Evolutionary conservation across 2,113 vertebrate genomes (phyloP).

Genomic region (Scartelaos histophorus): DNA sequence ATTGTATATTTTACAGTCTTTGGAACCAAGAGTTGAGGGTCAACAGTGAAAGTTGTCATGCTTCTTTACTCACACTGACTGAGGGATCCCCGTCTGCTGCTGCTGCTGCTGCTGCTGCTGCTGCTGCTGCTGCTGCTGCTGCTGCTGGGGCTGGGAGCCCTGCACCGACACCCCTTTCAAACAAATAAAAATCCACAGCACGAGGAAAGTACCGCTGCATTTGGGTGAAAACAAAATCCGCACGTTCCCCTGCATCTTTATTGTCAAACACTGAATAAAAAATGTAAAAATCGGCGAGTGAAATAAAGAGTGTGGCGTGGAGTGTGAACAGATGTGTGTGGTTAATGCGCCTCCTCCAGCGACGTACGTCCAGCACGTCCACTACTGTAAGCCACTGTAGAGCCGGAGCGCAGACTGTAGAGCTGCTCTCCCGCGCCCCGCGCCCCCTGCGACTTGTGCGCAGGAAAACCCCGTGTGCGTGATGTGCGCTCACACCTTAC

Average conservation of each 20-base stretch:
- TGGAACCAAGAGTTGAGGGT: not conserved
- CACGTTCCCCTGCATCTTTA: conserved; percentile 75
- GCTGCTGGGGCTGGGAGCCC: conserved; percentile 76
- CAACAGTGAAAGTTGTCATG: conserved; percentile 37
- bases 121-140: conserved; percentile 69
- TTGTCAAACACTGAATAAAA: conserved; percentile 6
- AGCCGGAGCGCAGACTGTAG: not conserved
- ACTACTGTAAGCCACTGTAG: conserved; percentile 37
- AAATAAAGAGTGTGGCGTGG: conserved; percentile 9
- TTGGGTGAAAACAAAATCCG: conserved; percentile 59
- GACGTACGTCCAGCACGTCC: conserved; percentile 34
- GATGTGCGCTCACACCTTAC: not conserved
- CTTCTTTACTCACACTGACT: conserved; percentile 81
- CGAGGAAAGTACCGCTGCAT: conserved; percentile 62
- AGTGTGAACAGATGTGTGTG: conserved; percentile 17
- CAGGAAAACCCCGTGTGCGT: conserved; percentile 6
- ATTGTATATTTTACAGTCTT: not conserved
- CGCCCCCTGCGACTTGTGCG: not conserved
- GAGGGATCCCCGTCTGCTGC: conserved; percentile 87
- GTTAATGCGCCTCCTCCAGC: conserved; percentile 40
- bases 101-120: conserved; percentile 69
- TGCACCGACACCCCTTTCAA: conserved; percentile 77
- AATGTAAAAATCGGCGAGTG: conserved; percentile 1
- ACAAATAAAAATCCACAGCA: conserved; percentile 81
- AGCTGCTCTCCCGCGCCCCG: not conserved